These are phyloP conservation scores for Scolopax rusticola DNA, from an alignment of 2,797 vertebrate species.

Conservation along the genomic window DNA sequence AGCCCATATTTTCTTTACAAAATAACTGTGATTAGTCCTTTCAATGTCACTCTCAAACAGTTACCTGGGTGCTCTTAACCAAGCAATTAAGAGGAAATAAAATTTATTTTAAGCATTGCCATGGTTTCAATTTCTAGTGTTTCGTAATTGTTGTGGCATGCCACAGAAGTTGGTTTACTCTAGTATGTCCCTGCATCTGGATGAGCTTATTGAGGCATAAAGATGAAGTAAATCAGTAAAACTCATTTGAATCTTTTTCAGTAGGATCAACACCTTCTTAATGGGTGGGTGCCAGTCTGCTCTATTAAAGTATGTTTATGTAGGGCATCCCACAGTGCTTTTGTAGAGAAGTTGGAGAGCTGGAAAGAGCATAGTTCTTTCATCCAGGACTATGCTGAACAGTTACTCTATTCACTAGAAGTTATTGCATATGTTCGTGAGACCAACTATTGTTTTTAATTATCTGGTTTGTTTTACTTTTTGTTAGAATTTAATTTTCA, in stretches of 20 bases:
- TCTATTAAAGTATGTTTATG: not conserved
- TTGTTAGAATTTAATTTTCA: slow-evolving; percentile 25
- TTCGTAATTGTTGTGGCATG: not conserved
- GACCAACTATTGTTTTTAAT: slow-evolving; percentile 68
- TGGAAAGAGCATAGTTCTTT: slow-evolving; percentile 49
- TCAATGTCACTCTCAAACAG: not conserved
- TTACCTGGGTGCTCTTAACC: not conserved
- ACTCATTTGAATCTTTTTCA: not conserved
- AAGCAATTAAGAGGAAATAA: not conserved
- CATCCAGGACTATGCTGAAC: slow-evolving; percentile 35
- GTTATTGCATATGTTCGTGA: slow-evolving; percentile 26
- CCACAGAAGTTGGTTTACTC: not conserved
- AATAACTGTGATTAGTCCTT: not conserved
- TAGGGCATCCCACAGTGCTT: not conserved
- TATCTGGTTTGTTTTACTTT: slow-evolving; percentile 52
- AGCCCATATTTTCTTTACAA: not conserved
- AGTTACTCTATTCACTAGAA: slow-evolving; percentile 40
- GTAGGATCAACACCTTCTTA: not conserved
- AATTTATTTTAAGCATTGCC: not conserved
- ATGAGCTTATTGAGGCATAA: not conserved
- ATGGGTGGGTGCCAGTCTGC: not conserved
- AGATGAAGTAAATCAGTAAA: not conserved
- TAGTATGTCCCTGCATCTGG: not conserved
- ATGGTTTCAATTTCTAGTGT: not conserved
- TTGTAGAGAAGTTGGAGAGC: slow-evolving; percentile 33